Evolutionary conservation across 2,888 invertebrate genomes (phyloP).

Genomic region (Thumatha senex): DNA sequence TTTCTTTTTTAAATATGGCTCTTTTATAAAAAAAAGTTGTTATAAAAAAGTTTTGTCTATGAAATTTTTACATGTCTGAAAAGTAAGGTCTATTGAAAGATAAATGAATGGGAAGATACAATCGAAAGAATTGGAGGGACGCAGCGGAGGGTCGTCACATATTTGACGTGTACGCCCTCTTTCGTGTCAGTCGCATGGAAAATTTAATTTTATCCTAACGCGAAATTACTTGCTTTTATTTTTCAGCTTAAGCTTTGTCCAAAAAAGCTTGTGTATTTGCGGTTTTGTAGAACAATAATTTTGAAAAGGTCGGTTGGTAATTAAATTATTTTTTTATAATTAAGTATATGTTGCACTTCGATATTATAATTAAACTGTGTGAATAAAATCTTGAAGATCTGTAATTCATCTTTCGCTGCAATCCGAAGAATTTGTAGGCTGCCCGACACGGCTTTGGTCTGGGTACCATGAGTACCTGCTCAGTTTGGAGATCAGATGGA

Average conservation of each 20-base stretch:
- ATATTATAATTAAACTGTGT: too few relatives aligned
- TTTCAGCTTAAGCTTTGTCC: constrained; percentile 3
- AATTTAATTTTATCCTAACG: constrained; percentile 13
- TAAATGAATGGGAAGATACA: constrained; percentile 7
- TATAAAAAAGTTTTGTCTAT: constrained; percentile 10
- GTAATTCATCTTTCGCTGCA: too few relatives aligned
- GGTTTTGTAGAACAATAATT: background rate
- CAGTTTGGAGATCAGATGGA: too few relatives aligned
- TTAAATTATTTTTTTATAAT: too few relatives aligned
- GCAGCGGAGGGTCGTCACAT: constrained; percentile 11
- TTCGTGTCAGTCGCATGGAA: constrained; percentile 19
- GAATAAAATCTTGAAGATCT: too few relatives aligned
- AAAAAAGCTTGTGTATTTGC: background rate
- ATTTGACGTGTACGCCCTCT: constrained; percentile 9
- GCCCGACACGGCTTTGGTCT: too few relatives aligned
- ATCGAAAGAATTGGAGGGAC: constrained; percentile 8
- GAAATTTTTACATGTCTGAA: constrained; percentile 6
- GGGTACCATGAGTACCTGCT: too few relatives aligned
- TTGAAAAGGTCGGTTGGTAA: too few relatives aligned
- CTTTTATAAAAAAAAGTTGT: constrained; percentile 5
- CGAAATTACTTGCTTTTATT: constrained; percentile 15
- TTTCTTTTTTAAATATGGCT: constrained; percentile 7
- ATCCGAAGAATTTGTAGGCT: too few relatives aligned
- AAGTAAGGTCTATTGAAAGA: constrained; percentile 2
- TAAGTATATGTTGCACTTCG: too few relatives aligned